Base-by-base conservation (phyloP, 2,797 vertebrate genomes). In the Percopsis omiscomaycus region DNA sequence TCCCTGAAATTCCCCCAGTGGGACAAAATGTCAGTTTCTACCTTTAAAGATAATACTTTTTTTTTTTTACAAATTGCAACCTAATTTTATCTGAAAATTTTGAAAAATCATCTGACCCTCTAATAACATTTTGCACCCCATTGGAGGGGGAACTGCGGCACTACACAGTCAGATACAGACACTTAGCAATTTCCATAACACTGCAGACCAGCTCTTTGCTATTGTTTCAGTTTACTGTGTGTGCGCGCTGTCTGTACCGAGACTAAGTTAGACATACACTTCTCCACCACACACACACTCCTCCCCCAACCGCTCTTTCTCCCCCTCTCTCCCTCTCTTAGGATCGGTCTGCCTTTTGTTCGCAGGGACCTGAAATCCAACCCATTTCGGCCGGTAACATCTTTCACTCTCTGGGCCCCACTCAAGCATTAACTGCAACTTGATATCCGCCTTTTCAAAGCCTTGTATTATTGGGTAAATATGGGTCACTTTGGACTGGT, bases 401-500 rank as follows among this genome's bases (percentile, higher is more conserved):
- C 90, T 92, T 90, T 92, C 91, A 91, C 89, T 91, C 88, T 88
- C 83, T 62, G 65, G 89, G 88, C 87, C 89, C 86, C 89, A 86
- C 81, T 79, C 85, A 83, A 90, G 88, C 90, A 92, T 92, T 91
- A 92, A 85, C 78, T 89, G 91, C 86, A 90, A 92, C 89, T 79
- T 10, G 89, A 92, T 91, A 84, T 52, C 74, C 77, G 79, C 86
- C 88, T 88, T 89, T 90, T 91, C 89, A 91, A 89, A 89, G 87
- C 86, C 88, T 82, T 59, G 71, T 91, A 89, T 92, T 92, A 91
- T 91, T 92, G 88, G 90, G 90, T 92, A 92, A 92, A 92, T 91
- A 92, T 89, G 89, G 90, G 90, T 90, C 88, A 89, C 87, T 91
- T 88, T 86, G 88, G 88, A 83, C 84, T 61, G 77, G 86, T 78